Base-by-base conservation (phyloP, 53 echinoderm and acorn worm genomes). In the Henricia sp. region DNA sequence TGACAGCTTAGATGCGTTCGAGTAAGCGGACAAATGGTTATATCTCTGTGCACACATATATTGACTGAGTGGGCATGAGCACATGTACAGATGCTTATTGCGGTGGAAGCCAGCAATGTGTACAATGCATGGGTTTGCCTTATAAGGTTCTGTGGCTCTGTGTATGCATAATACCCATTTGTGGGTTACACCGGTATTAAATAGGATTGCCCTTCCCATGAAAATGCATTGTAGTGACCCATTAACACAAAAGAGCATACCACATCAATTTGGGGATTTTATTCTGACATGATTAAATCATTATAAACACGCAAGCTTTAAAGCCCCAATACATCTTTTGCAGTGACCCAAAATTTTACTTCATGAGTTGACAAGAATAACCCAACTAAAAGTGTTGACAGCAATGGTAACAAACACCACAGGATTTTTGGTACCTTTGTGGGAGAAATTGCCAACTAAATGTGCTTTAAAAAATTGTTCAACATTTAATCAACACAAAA, bases 51-150 rank as follows among this genome's bases (percentile, higher is more conserved):
- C 44, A 42, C 4, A 27, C 43, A 23, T 37, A 23, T n/a, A 70
- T 28, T 70, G 70, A 70, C 70, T 46, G 64, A 14, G 43, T 29
- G 37, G 48, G 43, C n/a, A 80, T 80, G 64, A 60, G 63, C 41
- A n/a, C n/a, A n/a, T 62, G 63, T 80, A 19, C 80, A 80, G 80
- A 80, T 62, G 63, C 19, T 17, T 17, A 3, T 33, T 39, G 16
- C 27, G 26, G 40, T 56, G 37, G 36, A 21, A 21, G 43, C 80
- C 64, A 60, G 62, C 62, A 23, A 80, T 62, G 63, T 76, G 59
- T 37, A 62, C 36, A 44, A 32, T 44, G 44, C 63, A 80, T 80
- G n/a, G 80, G 80, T 36, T 63, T 80, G 64, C 80, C 80, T 80
- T 80, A 80, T 80, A 80, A 62, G 80, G 80, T 73, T 52, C 19